Percentiles rank a stretch among this genome's conserved stretches.
Evolutionary conservation across 1,140 invertebrate species (phyloP).

Genomic region (Hormaphis cornu): DNA sequence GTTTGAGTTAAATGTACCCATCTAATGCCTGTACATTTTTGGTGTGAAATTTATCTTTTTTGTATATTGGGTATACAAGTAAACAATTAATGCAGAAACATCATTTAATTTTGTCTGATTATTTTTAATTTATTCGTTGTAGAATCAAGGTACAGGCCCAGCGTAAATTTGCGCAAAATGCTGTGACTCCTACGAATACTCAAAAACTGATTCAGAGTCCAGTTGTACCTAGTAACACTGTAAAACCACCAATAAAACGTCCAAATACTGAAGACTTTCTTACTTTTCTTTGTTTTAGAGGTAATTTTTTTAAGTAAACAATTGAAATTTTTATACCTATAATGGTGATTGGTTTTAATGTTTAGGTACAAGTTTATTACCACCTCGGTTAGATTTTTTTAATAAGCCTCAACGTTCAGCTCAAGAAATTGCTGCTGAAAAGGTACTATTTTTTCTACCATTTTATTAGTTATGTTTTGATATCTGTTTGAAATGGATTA

Average conservation of each 20-base stretch:
- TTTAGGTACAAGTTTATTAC: constrained; percentile 59
- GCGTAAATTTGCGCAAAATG: constrained; percentile 79
- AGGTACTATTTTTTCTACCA: neutral
- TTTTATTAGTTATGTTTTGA: neutral
- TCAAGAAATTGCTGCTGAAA: constrained; percentile 13
- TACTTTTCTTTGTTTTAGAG: constrained; percentile 78
- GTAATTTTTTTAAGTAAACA: constrained; percentile 43
- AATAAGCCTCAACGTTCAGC: constrained; percentile 43
- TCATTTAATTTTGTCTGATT: no score
- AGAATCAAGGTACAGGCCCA: constrained; percentile 76
- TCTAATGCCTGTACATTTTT: no score
- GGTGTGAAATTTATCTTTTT: neutral
- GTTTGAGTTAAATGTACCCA: no score
- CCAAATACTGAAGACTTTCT: constrained; percentile 85
- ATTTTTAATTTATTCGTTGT: neutral
- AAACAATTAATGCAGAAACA: neutral
- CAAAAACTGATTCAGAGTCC: constrained; percentile 42
- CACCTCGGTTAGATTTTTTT: constrained; percentile 64
- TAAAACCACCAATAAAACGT: constrained; percentile 9
- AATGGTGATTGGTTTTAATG: constrained; percentile 31
- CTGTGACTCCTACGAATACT: constrained; percentile 51
- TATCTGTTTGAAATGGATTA: no score
- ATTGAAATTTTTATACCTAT: neutral
- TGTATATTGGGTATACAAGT: neutral
- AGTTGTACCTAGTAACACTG: constrained; percentile 38